A percentile compares a stretch with the other conserved stretches of the same genome.
Evolutionary conservation across 2,888 invertebrate species (phyloP).

Genomic region (Ctenicera cuprea): DNA sequence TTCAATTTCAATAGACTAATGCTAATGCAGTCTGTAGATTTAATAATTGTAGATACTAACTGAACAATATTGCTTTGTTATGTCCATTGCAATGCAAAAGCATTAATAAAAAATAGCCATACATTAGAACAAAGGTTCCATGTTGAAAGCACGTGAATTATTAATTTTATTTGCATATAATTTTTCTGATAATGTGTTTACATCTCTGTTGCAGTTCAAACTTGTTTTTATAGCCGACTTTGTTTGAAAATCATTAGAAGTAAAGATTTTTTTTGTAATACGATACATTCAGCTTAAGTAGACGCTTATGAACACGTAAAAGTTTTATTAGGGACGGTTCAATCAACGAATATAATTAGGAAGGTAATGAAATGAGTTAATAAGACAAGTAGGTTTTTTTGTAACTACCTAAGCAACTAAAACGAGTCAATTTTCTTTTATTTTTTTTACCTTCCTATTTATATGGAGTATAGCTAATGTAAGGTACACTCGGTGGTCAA

Average conservation of each 20-base stretch:
- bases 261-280: conserved; percentile 36
- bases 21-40: conserved; percentile 19
- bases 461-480: too few relatives aligned
- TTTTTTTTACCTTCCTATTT: too few relatives aligned
- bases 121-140: conserved; percentile 46
- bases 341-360: background rate
- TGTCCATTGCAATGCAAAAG: conserved; percentile 18
- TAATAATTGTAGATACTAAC: conserved; percentile 1
- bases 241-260: conserved; percentile 51
- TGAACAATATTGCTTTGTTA: conserved; percentile 22
- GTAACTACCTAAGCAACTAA: too few relatives aligned
- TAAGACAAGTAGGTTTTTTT: too few relatives aligned
- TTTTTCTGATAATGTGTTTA: conserved; percentile 52
- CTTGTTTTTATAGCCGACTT: conserved; percentile 44
- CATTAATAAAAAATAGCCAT: conserved; percentile 29
- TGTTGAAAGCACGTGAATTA: conserved; percentile 53
- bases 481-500: too few relatives aligned
- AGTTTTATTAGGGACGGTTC: background rate
- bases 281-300: background rate
- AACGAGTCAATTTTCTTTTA: too few relatives aligned
- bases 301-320: background rate
- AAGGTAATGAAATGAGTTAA: too few relatives aligned
- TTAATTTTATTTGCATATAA: conserved; percentile 51
- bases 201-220: conserved; percentile 40
- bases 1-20: conserved; percentile 4